Conservation (phyloP, 1,140 invertebrate genomes). For the Drosophila equinoxialis region DNA sequence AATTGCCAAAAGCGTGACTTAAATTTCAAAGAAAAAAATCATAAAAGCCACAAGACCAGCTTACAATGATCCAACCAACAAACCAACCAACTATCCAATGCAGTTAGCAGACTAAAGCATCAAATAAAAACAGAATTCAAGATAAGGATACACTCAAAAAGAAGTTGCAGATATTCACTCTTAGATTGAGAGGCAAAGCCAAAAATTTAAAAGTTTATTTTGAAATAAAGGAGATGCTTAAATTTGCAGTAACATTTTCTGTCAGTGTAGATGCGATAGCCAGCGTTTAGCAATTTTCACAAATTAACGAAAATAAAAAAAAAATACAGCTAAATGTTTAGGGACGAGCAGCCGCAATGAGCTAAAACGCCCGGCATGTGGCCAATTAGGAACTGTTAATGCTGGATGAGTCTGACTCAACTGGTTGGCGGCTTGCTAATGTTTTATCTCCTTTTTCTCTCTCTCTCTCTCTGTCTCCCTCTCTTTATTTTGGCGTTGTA, state of each 20-base stretch:
- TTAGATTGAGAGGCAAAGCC: too few relatives aligned
- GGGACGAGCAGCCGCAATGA: slow-evolving; percentile 28
- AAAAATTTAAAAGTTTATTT: too few relatives aligned
- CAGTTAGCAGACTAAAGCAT: not conserved
- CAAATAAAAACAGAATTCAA: not conserved
- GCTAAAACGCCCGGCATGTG: slow-evolving; percentile 28
- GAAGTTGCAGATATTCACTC: not conserved
- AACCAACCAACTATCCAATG: not conserved
- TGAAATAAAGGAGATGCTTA: not conserved
- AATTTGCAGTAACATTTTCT: slow-evolving; percentile 13
- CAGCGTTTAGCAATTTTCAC: slow-evolving; percentile 55
- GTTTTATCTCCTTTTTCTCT: slow-evolving; percentile 34
- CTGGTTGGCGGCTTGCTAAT: slow-evolving; percentile 41
- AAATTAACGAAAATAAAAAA: slow-evolving; percentile 58
- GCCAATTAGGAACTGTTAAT: slow-evolving; percentile 54
- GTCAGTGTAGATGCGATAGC: slow-evolving; percentile 46
- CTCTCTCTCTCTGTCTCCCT: slow-evolving; percentile 6
- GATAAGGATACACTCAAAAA: slow-evolving; percentile 39
- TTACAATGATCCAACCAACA: slow-evolving; percentile 6
- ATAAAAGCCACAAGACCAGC: slow-evolving; percentile 74
- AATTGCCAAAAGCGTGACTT: slow-evolving; percentile 81
- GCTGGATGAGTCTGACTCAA: slow-evolving; percentile 38
- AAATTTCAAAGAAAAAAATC: slow-evolving; percentile 70
- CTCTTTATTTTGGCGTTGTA: not conserved
- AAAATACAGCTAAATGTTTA: slow-evolving; percentile 22